Evolutionary conservation across 2,113 vertebrate species (phyloP).

Genomic region (Microcebus lehilahytsara): DNA sequence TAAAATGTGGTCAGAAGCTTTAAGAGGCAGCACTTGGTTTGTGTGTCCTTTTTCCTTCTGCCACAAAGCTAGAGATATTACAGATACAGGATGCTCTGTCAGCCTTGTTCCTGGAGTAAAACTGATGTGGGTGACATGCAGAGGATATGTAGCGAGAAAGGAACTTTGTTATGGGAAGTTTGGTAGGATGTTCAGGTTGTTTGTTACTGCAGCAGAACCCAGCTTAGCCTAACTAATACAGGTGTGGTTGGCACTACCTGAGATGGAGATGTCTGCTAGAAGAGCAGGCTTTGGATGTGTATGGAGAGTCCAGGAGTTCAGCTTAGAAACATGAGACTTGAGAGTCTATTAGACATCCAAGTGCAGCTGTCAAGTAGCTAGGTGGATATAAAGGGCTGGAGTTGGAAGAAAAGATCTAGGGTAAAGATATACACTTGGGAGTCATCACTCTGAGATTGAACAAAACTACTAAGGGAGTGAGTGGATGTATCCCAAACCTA

Average conservation of each 20-base stretch:
- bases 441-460: background rate
- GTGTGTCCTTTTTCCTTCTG: background rate
- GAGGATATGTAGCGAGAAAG: background rate
- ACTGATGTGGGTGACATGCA: no score
- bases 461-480: background rate
- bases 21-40: background rate
- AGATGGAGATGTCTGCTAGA: background rate
- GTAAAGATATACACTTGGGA: background rate
- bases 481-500: background rate
- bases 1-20: background rate
- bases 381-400: background rate
- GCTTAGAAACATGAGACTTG: background rate
- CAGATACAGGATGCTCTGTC: background rate
- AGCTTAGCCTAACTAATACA: background rate
- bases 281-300: background rate
- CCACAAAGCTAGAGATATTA: background rate
- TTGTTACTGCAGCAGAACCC: background rate
- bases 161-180: background rate
- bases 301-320: background rate
- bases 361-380: background rate
- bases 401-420: background rate
- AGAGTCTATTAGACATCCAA: background rate
- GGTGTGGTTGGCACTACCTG: background rate
- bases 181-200: background rate
- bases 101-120: background rate